phyloP scores from a whole-genome alignment of 2,888 invertebrate species.

The Sinopyrophorus schimmeli region DNA sequence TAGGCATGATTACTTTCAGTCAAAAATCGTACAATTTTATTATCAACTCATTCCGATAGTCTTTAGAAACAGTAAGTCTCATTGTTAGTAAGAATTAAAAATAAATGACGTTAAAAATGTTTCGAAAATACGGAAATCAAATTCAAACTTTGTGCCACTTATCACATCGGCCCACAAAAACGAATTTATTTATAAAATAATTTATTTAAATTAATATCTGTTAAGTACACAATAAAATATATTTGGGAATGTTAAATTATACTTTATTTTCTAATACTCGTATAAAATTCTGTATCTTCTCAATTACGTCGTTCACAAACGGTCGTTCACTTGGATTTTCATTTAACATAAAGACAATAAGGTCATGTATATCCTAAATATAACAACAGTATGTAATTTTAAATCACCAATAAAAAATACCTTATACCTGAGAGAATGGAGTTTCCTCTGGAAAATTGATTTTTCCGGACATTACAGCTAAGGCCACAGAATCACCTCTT shows the following conservation, averaged over 20 bases:
- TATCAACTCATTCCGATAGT: too few species aligned
- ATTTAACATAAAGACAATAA: slow-evolving; percentile 71
- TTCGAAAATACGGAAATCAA: too few species aligned
- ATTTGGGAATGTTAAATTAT: slow-evolving; percentile 42
- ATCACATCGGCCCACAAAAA: too few species aligned
- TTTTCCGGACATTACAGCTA: slow-evolving; percentile 79
- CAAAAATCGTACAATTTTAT: too few species aligned
- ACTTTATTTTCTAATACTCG: slow-evolving; percentile 62
- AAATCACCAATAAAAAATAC: neutral
- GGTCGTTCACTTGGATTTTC: slow-evolving; percentile 78
- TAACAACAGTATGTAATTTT: slow-evolving; percentile 32
- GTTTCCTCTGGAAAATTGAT: slow-evolving; percentile 71
- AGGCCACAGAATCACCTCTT: slow-evolving; percentile 82
- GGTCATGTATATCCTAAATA: slow-evolving; percentile 68
- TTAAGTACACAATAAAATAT: neutral
- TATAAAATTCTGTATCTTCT: slow-evolving; percentile 62
- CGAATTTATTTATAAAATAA: too few species aligned
- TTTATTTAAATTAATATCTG: too few species aligned
- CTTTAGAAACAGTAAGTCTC: too few species aligned
- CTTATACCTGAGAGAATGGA: slow-evolving; percentile 63
- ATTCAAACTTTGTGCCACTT: too few species aligned
- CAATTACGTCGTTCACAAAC: slow-evolving; percentile 72
- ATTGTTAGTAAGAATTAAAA: too few species aligned
- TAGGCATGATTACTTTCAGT: too few species aligned
- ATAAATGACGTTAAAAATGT: too few species aligned